Evolutionary conservation across 2,888 invertebrate species (phyloP), one percentile per base, ranked within the genome.

Genomic region (Conchocele bisecta): DNA sequence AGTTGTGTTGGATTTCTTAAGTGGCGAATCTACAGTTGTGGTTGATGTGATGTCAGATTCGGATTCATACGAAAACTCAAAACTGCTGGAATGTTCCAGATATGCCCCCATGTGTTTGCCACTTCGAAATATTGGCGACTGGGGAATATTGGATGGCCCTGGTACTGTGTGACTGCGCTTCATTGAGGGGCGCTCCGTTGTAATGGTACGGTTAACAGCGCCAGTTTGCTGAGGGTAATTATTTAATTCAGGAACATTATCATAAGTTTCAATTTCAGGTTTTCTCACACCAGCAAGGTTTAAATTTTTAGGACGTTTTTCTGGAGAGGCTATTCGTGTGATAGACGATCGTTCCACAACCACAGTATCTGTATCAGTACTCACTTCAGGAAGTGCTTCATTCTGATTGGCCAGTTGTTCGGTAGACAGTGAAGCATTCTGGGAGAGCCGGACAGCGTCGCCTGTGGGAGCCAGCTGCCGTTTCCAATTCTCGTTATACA

Each of bases 401-500:
- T 60, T 69, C 11, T 75, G 71, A 29, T 42, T 33, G 6, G 59
- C 54, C 41, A 69, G 42, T 35, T 69, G 61, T 28, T 72, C 76
- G 24, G 50, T 41, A 22, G 67, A 50, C 22, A 66, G 56, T 31
- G 68, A 65, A 17, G 66, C 68, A 42, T 48, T 57, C 17, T 66
- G 71, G 29, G 71, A 69, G 17, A 44, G 59, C 5, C 83, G 64
- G 51, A 81, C 78, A 1, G 79, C 75, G 66, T 83, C 83, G n/a
- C 83, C 83, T 26, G 83, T 83, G 1, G 83, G 83, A 11, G 83
- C 81, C 9, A 83, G 57, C 51, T 81, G 81, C 33, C 75, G 71
- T 26, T 79, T 75, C 81, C 81, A 83, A 33, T 78, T 74, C 41
- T 83, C 83, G 70, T 77, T 81, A 54, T 81, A 83, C 41, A 76